A percentile compares a stretch with the other conserved stretches of the same genome.
phyloP scores from a whole-genome alignment of 2,113 vertebrate genomes.

The pig (Sus scrofa) region T2T-Sscrofa CM000822.6:31315001-31315500 shows the following conservation, averaged over 20 bases:
- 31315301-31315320: conserved; percentile 49
- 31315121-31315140: conserved; percentile 48
- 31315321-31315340: conserved; percentile 52
- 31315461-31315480: not conserved
- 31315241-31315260: conserved; percentile 58
- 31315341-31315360: conserved; percentile 51
- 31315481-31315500: not conserved
- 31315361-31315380: conserved; percentile 39
- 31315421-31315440: conserved; percentile 37
- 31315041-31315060: conserved; percentile 69
- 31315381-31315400: conserved; percentile 46
- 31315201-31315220: conserved; percentile 63
- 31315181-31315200: conserved; percentile 61
- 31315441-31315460: not conserved
- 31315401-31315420: not conserved
- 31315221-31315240: conserved; percentile 61
- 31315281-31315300: conserved; percentile 74
- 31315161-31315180: conserved; percentile 63
- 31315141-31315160: conserved; percentile 67
- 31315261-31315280: conserved; percentile 63
- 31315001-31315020: conserved; percentile 61
- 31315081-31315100: conserved; percentile 52
- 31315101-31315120: conserved; percentile 32
- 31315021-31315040: conserved; percentile 68
- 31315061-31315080: conserved; percentile 55